Conservation (phyloP, 2,888 invertebrate genomes). For the Chaitophorus viminalis region DNA sequence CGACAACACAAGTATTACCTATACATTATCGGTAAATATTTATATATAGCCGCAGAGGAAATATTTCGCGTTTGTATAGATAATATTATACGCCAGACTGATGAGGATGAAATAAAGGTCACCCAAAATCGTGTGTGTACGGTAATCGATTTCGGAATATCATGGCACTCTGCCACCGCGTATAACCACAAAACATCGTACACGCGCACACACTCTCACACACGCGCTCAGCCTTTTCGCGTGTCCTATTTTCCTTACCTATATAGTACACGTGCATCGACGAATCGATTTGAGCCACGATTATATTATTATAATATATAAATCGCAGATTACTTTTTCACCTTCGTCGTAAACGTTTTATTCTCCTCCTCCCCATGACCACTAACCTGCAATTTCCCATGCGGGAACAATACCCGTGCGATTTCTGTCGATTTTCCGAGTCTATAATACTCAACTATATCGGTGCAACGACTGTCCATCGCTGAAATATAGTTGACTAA, state of each 20-base stretch:
- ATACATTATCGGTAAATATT: background rate
- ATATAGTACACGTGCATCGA: background rate
- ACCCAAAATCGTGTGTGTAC: conserved; percentile 10
- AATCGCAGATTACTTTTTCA: background rate
- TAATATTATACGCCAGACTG: background rate
- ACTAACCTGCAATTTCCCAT: too few species aligned
- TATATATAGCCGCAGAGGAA: background rate
- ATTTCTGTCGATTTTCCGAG: too few species aligned
- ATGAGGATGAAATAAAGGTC: conserved; percentile 5
- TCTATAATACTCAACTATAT: too few species aligned
- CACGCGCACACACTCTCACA: background rate
- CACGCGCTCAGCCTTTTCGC: background rate
- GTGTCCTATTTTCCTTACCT: conserved; percentile 54
- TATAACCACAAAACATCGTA: background rate
- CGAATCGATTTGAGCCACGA: background rate
- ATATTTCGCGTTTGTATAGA: background rate
- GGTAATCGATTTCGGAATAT: conserved; percentile 42
- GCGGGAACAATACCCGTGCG: too few species aligned
- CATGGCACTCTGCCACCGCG: conserved; percentile 49
- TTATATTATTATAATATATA: background rate
- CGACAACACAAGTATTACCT: too few species aligned
- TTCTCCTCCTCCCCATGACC: too few species aligned
- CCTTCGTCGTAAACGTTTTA: background rate
- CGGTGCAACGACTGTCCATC: too few species aligned
- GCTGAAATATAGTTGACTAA: too few species aligned